Evolutionary conservation across 2,888 invertebrate species (phyloP).

Genomic region (Dinocampus coccinellae): DNA sequence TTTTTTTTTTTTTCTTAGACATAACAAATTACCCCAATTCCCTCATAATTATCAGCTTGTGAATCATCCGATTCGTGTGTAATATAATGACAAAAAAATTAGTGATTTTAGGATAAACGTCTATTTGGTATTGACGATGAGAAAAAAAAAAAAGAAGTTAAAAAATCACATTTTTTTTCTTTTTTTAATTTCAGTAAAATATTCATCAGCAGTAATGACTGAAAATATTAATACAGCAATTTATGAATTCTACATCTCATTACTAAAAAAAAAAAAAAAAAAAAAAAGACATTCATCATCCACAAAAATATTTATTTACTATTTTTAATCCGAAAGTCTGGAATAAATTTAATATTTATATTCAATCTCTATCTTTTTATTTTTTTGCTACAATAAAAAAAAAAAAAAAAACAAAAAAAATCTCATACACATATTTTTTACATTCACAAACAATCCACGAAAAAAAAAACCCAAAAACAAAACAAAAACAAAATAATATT

Average conservation of each 20-base stretch:
- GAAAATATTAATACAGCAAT: background rate
- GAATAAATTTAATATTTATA: background rate
- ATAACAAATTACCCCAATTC: slow-evolving; percentile 10
- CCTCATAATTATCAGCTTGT: slow-evolving; percentile 6
- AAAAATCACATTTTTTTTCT: background rate
- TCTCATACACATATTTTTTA: background rate
- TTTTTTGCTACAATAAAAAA: too few species aligned
- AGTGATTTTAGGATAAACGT: background rate
- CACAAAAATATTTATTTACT: background rate
- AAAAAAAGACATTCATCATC: background rate
- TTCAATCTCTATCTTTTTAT: background rate
- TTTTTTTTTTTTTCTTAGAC: background rate
- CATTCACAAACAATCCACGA: too few species aligned
- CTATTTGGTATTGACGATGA: background rate
- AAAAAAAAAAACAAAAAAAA: background rate
- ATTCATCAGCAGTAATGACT: background rate
- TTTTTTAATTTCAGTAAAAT: background rate
- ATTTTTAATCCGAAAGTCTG: too few species aligned
- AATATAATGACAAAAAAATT: slow-evolving; percentile 1
- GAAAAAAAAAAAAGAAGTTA: too few species aligned
- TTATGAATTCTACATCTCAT: background rate
- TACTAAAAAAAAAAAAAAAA: background rate
- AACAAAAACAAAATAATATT: too few species aligned
- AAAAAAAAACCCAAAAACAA: too few species aligned
- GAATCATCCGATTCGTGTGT: background rate